A percentile compares a stretch with the other conserved stretches of the same genome.
Conservation (phyloP, 2,797 vertebrate genomes). For the Trachops cirrhosus region DNA sequence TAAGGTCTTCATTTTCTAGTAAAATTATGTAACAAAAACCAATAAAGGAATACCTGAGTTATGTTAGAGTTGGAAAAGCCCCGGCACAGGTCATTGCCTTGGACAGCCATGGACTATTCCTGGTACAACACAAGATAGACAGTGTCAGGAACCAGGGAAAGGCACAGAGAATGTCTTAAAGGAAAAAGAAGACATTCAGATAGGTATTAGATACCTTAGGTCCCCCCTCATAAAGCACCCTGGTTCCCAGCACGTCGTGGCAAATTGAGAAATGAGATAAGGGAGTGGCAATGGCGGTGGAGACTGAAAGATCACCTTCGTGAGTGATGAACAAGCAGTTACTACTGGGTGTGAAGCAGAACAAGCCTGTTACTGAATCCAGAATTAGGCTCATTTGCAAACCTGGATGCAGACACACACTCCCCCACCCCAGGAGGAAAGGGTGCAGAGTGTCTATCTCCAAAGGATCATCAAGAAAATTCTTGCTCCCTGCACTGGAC, state of each 20-base stretch:
- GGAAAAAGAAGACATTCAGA: neutral
- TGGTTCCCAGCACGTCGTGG: neutral
- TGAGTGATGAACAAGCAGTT: neutral
- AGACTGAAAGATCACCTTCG: neutral
- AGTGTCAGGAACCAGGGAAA: neutral
- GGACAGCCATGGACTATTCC: neutral
- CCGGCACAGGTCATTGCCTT: neutral
- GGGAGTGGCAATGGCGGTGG: neutral
- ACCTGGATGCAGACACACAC: accelerated
- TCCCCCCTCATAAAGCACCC: neutral
- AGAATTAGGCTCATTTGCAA: neutral
- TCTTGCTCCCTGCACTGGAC: neutral
- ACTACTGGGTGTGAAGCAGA: neutral
- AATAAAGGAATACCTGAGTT: neutral
- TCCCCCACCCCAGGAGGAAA: neutral
- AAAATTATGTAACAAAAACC: neutral
- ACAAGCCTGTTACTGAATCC: neutral
- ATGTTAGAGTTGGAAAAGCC: neutral
- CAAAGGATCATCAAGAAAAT: neutral
- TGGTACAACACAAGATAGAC: neutral
- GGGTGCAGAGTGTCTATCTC: neutral
- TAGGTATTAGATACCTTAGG: neutral
- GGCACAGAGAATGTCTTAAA: neutral
- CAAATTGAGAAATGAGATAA: neutral
- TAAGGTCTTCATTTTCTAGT: neutral